A percentile compares a stretch with the other conserved stretches of the same genome.
Conservation (phyloP, 1,140 invertebrate genomes). For the Apocrypta bakeri region DNA sequence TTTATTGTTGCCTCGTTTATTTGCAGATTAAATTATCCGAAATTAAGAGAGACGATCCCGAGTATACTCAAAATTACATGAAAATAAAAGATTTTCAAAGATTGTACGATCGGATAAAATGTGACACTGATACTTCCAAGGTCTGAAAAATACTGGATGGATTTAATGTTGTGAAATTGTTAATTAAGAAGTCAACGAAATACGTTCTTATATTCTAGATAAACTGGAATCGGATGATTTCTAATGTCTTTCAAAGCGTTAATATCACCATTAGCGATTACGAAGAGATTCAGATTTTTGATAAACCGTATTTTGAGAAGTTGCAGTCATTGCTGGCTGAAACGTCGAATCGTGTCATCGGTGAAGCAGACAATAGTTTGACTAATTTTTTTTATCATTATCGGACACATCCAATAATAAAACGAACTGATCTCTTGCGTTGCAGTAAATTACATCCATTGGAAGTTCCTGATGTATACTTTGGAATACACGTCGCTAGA, state of each 20-base stretch:
- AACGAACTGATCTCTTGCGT: background rate
- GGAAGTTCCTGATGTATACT: background rate
- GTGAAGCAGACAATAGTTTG: background rate
- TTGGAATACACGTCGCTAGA: background rate
- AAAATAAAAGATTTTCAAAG: slow-evolving; percentile 33
- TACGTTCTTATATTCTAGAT: slow-evolving; percentile 21
- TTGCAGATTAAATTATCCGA: slow-evolving; percentile 28
- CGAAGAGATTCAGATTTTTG: slow-evolving; percentile 10
- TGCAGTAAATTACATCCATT: slow-evolving; percentile 35
- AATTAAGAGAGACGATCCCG: slow-evolving; percentile 4
- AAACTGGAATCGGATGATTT: slow-evolving; percentile 34
- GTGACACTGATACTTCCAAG: background rate
- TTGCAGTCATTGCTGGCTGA: background rate
- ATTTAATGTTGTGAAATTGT: background rate
- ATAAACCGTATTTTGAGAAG: slow-evolving; percentile 6
- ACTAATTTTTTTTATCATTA: background rate
- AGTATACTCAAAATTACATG: slow-evolving; percentile 20
- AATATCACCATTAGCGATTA: background rate
- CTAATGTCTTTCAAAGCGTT: slow-evolving; percentile 6
- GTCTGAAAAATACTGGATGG: background rate
- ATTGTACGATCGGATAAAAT: slow-evolving; percentile 8
- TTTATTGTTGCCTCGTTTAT: background rate
- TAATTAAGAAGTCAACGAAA: background rate
- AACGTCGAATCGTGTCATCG: slow-evolving; percentile 15
- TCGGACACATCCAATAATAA: background rate